Evolutionary conservation across 1,140 invertebrate genomes (phyloP), one percentile per base, ranked within the genome.

Genomic region (Aphidius ervi): DNA sequence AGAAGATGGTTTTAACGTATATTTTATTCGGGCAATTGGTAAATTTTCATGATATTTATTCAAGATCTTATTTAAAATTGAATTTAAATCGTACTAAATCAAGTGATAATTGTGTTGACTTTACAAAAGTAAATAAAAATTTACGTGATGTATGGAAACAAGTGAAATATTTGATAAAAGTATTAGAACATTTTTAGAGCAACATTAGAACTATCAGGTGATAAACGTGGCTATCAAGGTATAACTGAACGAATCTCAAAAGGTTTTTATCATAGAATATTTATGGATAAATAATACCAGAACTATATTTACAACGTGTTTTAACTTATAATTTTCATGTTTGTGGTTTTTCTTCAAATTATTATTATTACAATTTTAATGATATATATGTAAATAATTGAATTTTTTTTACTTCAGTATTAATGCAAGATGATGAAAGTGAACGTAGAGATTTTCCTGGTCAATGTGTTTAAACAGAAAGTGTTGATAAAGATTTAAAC

Each of bases 11-110:
- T 86, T 94, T 94, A n/a, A 90, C 87, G 83, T 86, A 37, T 90
- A 86, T 67, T 81, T 93, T 10, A 82, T 95, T 6, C 96, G 93
- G 93, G 91, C 93, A 1, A 77, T 95, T 20, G 94, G 94, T 9
- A 83, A 84, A 86, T 56, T 94, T 92, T 73, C 94, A 97, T 73
- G 87, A 91, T 56, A 70, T 88, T 55, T 94, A 91, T 78, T 90
- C 89, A 9, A 88, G 88, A 70, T 79, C 81, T 20, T 82, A 88
- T 71, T 75, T 89, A 0, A 79, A 82, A 61, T 74, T 95, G 5
- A 81, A 90, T 54, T 82, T 95, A 39, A 84, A 82, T 54, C 79
- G 84, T 9, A 84, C 82, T 46, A 84, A 88, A 63, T 82, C 84
- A 1, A 76, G 82, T 37, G 84, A 86, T 61, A 86, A 85, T 63